These are phyloP conservation scores for Turritopsis rubra DNA, from an alignment of 30 jellyfish, hydroid and myxozoan genomes.

Conservation along the genomic window DNA sequence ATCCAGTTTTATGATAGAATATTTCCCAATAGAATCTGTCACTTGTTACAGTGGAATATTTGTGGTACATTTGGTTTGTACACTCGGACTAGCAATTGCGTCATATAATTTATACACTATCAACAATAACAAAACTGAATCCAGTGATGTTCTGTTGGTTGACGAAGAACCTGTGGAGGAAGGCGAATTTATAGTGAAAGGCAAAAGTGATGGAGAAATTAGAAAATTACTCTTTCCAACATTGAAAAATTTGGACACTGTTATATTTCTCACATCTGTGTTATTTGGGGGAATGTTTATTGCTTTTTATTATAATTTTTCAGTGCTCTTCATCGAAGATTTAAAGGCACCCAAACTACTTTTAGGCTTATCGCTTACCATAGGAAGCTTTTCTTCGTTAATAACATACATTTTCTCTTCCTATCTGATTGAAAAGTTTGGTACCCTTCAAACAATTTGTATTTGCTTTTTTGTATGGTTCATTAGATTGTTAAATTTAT, in stretches of 20 bases:
- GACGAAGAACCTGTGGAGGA: not conserved
- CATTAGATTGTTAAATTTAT: conserved; percentile 33
- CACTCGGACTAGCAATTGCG: not conserved
- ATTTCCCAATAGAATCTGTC: not conserved
- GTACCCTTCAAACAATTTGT: conserved; percentile 37
- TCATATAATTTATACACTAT: not conserved
- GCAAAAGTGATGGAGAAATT: not conserved
- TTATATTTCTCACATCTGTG: not conserved
- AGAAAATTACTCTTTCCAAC: not conserved
- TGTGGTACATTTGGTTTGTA: not conserved
- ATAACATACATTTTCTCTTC: not conserved
- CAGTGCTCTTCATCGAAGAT: not conserved
- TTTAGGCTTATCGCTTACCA: not conserved
- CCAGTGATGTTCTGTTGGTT: not conserved
- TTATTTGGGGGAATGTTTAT: not conserved
- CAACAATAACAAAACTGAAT: not conserved
- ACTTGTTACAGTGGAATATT: conserved; percentile 14
- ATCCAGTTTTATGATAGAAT: conserved; percentile 47
- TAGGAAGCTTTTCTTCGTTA: not conserved
- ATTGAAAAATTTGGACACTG: not conserved
- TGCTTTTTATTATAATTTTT: not conserved
- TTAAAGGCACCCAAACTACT: not conserved
- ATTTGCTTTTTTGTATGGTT: conserved; percentile 30
- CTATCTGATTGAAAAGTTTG: conserved; percentile 15
- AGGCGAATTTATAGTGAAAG: not conserved